phyloP scores from a whole-genome alignment of 2,888 invertebrate species.

The Caenorhabditis uteleia region DNA sequence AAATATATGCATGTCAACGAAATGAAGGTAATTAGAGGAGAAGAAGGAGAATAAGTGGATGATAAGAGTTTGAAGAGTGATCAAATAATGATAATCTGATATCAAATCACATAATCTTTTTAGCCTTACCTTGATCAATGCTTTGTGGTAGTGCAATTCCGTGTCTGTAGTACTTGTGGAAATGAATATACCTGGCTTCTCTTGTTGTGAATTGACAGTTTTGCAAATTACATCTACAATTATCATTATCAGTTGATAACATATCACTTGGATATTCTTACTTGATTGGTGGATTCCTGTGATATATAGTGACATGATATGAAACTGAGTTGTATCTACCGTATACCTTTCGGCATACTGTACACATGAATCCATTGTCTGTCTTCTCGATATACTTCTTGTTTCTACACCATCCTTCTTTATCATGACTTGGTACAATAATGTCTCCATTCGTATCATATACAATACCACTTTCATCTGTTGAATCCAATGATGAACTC shows the following conservation, averaged over 20 bases:
- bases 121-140: slow-evolving; percentile 63
- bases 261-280: slow-evolving; percentile 4
- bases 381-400: slow-evolving; percentile 68
- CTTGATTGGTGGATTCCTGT: slow-evolving; percentile 69
- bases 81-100: slow-evolving; percentile 9
- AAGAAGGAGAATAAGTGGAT: not conserved
- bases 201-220: slow-evolving; percentile 69
- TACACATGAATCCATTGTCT: slow-evolving; percentile 62
- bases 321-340: slow-evolving; percentile 68
- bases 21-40: too few relatives aligned
- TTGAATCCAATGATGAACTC: slow-evolving; percentile 21
- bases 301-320: slow-evolving; percentile 70
- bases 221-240: slow-evolving; percentile 61
- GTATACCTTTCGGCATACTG: slow-evolving; percentile 67
- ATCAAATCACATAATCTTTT: slow-evolving; percentile 4
- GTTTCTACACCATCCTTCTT: slow-evolving; percentile 69
- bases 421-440: slow-evolving; percentile 66
- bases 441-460: slow-evolving; percentile 56
- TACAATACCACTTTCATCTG: slow-evolving; percentile 12
- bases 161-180: slow-evolving; percentile 70
- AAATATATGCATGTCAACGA: slow-evolving; percentile 18
- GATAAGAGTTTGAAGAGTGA: slow-evolving; percentile 20
- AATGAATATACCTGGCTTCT: slow-evolving; percentile 68
- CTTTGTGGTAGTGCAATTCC: slow-evolving; percentile 63
- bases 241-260: not conserved